Conservation (phyloP, 2,797 vertebrate species). For the Potorous gilbertii region DNA sequence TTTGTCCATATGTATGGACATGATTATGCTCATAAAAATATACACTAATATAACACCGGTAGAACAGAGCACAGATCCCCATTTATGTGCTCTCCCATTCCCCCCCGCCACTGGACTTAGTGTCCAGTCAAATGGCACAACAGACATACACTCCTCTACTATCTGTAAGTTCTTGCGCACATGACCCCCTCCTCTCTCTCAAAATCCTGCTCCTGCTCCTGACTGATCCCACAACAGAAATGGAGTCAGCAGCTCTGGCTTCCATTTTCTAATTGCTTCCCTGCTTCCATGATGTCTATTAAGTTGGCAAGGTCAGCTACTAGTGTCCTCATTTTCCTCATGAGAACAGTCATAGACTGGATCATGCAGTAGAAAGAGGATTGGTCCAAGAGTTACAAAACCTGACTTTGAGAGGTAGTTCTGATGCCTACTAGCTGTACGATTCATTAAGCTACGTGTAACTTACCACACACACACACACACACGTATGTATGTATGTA, state of each 20-base stretch:
- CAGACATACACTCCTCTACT: not conserved
- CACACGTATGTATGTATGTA: not conserved
- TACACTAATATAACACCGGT: not conserved
- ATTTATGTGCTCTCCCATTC: conserved; percentile 12
- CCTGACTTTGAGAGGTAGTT: not conserved
- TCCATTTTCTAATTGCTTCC: not conserved
- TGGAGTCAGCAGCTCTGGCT: not conserved
- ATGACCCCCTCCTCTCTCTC: not conserved
- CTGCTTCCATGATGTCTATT: not conserved
- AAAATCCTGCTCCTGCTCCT: conserved; percentile 17
- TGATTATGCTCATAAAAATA: not conserved
- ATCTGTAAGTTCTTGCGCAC: not conserved
- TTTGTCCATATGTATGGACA: not conserved
- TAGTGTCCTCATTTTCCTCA: conserved; percentile 2
- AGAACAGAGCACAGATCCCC: not conserved
- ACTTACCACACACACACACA: not conserved
- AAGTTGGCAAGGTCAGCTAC: conserved; percentile 33
- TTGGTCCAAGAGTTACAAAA: not conserved
- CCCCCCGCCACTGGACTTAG: not conserved
- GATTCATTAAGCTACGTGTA: not conserved
- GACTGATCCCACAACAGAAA: not conserved
- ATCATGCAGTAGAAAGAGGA: not conserved
- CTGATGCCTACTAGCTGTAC: conserved; percentile 27
- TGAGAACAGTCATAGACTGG: not conserved
- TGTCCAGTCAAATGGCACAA: conserved; percentile 11